These are phyloP conservation scores for Anarrhichthys ocellatus DNA, from an alignment of 2,113 vertebrate species.

Conservation along the genomic window DNA sequence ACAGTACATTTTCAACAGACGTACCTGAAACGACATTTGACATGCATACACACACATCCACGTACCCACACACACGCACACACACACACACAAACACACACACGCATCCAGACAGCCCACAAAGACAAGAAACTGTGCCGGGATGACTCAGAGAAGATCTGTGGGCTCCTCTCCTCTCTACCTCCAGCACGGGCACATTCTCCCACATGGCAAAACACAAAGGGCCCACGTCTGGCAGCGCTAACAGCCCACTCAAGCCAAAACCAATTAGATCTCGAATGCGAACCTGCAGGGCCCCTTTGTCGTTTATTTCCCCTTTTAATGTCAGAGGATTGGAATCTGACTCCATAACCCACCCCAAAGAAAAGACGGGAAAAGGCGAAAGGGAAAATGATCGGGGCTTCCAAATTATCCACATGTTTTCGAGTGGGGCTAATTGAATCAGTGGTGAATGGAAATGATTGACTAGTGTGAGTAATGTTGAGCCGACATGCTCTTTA, in stretches of 20 bases:
- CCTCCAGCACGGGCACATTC: slow-evolving; percentile 73
- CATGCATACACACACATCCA: background rate
- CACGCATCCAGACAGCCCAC: background rate
- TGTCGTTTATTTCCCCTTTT: slow-evolving; percentile 84
- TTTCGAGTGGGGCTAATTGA: slow-evolving; percentile 75
- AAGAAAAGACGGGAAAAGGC: slow-evolving; percentile 60
- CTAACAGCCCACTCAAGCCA: slow-evolving; percentile 79
- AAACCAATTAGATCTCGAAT: slow-evolving; percentile 86
- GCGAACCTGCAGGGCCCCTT: slow-evolving; percentile 85
- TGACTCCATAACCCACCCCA: slow-evolving; percentile 71
- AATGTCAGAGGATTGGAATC: slow-evolving; percentile 85
- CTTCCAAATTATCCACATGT: slow-evolving; percentile 76
- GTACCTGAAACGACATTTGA: background rate
- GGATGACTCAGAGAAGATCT: slow-evolving; percentile 62
- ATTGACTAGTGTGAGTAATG: slow-evolving; percentile 69
- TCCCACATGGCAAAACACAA: slow-evolving; percentile 80
- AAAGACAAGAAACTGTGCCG: background rate
- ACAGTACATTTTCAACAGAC: background rate
- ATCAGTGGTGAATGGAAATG: slow-evolving; percentile 73
- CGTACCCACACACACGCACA: background rate
- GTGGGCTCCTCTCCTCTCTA: slow-evolving; percentile 51
- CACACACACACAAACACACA: background rate
- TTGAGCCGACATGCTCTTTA: slow-evolving; percentile 54
- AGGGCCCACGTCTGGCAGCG: slow-evolving; percentile 75
- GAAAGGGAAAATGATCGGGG: slow-evolving; percentile 66